Evolutionary conservation across 2,113 vertebrate species (phyloP).

Genomic region (Xenopus laevis): DNA sequence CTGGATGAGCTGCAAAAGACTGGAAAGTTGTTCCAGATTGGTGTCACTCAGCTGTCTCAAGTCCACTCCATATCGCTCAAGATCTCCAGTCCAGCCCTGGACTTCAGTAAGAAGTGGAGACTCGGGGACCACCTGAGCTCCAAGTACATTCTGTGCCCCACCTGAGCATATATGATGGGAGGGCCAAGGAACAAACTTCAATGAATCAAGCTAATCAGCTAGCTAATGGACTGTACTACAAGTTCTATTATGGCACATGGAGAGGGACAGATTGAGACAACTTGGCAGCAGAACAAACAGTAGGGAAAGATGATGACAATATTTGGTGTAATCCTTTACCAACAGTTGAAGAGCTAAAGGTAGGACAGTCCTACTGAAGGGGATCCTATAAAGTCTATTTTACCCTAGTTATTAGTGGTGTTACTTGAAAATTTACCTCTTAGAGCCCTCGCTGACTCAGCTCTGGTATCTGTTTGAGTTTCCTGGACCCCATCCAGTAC

Average conservation of each 20-base stretch:
- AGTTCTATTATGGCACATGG: too few relatives aligned
- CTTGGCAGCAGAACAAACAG: too few relatives aligned
- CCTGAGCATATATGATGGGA: slow-evolving; percentile 10
- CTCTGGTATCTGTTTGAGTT: neutral
- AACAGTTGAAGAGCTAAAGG: too few relatives aligned
- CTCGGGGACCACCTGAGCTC: neutral
- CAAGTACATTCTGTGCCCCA: slow-evolving; percentile 13
- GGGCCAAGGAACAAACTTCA: too few relatives aligned
- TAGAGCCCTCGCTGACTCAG: slow-evolving; percentile 4
- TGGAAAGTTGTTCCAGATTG: slow-evolving; percentile 76
- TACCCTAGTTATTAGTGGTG: neutral
- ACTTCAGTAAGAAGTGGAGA: neutral
- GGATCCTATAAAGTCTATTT: too few relatives aligned
- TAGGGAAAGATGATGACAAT: too few relatives aligned
- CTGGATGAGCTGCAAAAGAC: slow-evolving; percentile 75
- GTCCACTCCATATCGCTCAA: slow-evolving; percentile 74
- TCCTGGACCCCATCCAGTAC: neutral
- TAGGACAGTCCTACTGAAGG: too few relatives aligned
- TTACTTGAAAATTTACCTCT: slow-evolving; percentile 9
- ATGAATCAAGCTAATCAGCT: too few relatives aligned
- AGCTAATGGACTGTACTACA: too few relatives aligned
- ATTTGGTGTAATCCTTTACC: too few relatives aligned
- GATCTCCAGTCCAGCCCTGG: slow-evolving; percentile 48
- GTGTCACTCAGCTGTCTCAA: slow-evolving; percentile 79
- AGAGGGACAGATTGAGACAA: too few relatives aligned